Evolutionary conservation across 1,140 invertebrate genomes (phyloP).

Genomic region (Pseudomyrmex pallidus): DNA sequence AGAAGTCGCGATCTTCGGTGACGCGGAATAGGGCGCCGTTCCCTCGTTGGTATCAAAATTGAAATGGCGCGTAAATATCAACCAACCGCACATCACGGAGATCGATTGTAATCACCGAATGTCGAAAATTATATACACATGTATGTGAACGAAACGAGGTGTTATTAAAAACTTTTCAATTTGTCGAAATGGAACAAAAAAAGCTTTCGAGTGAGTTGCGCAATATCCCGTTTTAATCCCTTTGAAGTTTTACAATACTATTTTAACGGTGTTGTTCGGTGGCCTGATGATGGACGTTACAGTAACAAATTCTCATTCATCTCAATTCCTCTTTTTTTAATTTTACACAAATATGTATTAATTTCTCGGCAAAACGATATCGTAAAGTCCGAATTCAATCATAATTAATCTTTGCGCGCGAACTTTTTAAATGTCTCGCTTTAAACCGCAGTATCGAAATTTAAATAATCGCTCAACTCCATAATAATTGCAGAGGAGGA

Average conservation of each 20-base stretch:
- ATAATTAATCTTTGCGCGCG: too few relatives aligned
- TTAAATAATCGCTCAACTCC: too few relatives aligned
- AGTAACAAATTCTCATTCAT: neutral
- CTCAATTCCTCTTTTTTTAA: neutral
- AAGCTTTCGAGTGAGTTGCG: neutral
- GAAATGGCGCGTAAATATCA: constrained; percentile 43
- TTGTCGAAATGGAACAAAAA: neutral
- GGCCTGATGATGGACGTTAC: neutral
- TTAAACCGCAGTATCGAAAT: too few relatives aligned
- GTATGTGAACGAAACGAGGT: too few relatives aligned
- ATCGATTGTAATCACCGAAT: constrained; percentile 16
- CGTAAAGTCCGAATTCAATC: neutral
- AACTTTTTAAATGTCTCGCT: too few relatives aligned
- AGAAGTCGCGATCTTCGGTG: constrained; percentile 51
- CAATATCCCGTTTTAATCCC: neutral
- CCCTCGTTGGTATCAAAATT: constrained; percentile 46
- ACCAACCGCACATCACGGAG: constrained; percentile 19
- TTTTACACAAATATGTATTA: neutral
- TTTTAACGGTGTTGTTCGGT: neutral
- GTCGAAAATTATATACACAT: neutral
- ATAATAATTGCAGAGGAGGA: too few relatives aligned
- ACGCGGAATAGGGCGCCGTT: constrained; percentile 58
- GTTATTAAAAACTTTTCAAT: neutral
- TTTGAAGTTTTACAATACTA: neutral
- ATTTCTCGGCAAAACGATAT: neutral